phyloP scores from a whole-genome alignment of 2,888 invertebrate species.

The Ochropacha duplaris region DNA sequence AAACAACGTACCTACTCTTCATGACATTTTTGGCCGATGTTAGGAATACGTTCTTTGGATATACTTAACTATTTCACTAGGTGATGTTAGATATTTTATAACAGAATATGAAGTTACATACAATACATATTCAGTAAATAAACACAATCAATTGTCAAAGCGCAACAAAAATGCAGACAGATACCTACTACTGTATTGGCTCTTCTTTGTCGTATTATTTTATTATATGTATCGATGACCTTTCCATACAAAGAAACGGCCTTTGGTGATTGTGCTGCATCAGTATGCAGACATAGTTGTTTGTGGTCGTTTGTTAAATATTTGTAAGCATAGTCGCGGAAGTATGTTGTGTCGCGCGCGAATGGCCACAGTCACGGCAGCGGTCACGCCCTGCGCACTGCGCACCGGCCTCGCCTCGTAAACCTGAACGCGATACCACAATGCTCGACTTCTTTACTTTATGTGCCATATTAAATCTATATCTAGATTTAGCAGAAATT shows the following conservation, averaged over 20 bases:
- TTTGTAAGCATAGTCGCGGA: constrained; percentile 35
- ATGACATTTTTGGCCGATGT: neutral
- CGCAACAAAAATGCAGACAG: neutral
- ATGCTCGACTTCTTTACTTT: constrained; percentile 57
- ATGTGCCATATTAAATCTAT: constrained; percentile 42
- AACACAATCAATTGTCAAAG: neutral
- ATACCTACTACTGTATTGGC: constrained; percentile 3
- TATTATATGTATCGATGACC: constrained; percentile 5
- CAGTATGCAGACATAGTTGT: constrained; percentile 16
- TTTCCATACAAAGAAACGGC: constrained; percentile 21
- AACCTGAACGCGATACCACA: constrained; percentile 61
- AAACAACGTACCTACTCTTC: too few species aligned
- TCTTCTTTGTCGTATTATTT: neutral
- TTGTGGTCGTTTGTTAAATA: constrained; percentile 22
- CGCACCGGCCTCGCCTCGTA: constrained; percentile 73
- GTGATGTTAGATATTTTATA: neutral
- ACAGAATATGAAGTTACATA: too few species aligned
- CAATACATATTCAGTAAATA: neutral
- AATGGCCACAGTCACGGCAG: constrained; percentile 45
- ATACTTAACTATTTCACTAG: too few species aligned
- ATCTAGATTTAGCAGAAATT: constrained; percentile 6
- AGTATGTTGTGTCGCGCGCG: constrained; percentile 58
- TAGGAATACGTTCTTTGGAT: too few species aligned
- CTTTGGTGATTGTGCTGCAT: constrained; percentile 32
- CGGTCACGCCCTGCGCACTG: constrained; percentile 67